Evolutionary conservation across 2,797 vertebrate genomes (phyloP).

Genomic region (Saxicola maurus): DNA sequence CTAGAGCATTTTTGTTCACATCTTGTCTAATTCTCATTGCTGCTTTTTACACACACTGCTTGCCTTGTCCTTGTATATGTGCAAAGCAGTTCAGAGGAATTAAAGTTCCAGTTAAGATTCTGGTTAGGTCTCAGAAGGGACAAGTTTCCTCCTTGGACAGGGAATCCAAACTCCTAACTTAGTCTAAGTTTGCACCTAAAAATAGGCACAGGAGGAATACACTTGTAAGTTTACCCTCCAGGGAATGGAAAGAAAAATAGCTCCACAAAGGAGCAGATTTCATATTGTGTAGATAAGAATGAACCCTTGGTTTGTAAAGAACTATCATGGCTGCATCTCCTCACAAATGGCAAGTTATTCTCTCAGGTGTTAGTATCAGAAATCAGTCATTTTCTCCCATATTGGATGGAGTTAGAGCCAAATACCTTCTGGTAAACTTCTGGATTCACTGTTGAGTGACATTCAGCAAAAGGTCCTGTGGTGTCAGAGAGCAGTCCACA

Average conservation of each 20-base stretch:
- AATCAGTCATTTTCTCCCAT: not conserved
- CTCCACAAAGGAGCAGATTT: not conserved
- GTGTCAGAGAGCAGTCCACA: conserved; percentile 78
- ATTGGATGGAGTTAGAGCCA: not conserved
- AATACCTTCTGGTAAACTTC: conserved; percentile 75
- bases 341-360: not conserved
- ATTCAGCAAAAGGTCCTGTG: conserved; percentile 75
- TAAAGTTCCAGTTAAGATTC: not conserved
- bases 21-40: not conserved
- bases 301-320: not conserved
- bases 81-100: not conserved
- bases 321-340: not conserved
- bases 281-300: not conserved
- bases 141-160: not conserved
- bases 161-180: not conserved
- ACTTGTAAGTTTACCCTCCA: not conserved
- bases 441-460: conserved; percentile 79
- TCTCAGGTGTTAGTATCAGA: not conserved
- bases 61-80: not conserved
- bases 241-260: not conserved
- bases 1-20: not conserved
- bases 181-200: not conserved
- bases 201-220: not conserved
- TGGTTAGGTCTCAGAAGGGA: not conserved
- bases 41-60: not conserved